These are phyloP conservation scores for Bombus fervidus DNA, from an alignment of 1,140 invertebrate genomes.

Conservation along the genomic window DNA sequence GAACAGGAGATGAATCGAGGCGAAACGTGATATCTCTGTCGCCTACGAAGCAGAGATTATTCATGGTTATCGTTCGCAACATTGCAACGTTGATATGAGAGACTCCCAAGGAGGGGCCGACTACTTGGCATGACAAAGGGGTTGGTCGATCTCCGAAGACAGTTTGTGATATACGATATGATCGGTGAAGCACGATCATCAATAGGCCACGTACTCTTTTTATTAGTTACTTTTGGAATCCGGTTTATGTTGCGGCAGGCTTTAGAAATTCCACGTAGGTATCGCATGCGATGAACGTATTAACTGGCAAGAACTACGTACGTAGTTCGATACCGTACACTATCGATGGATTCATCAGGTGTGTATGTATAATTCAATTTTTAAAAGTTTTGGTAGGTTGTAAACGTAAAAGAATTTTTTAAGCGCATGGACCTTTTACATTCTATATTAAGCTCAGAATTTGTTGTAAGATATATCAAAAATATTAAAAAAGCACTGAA, in stretches of 20 bases:
- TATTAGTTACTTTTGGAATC: not conserved
- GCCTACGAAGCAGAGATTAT: slow-evolving; percentile 50
- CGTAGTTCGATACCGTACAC: not conserved
- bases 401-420: not conserved
- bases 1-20: slow-evolving; percentile 52
- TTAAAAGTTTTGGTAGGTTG: not conserved
- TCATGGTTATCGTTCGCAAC: slow-evolving; percentile 44
- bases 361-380: not conserved
- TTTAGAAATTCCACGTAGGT: not conserved
- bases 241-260: not conserved
- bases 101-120: not conserved
- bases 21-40: slow-evolving; percentile 51
- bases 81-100: not conserved
- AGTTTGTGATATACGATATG: slow-evolving; percentile 15
- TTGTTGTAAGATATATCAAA: not conserved
- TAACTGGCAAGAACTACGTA: not conserved
- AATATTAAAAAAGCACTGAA: too few species aligned
- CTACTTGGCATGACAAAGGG: slow-evolving; percentile 3
- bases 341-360: not conserved
- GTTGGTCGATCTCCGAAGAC: not conserved
- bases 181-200: not conserved
- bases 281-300: not conserved
- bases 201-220: not conserved
- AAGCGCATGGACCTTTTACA: not conserved
- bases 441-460: not conserved